Evolutionary conservation across 2,797 vertebrate species (phyloP).

Genomic region (Xenops minutus): DNA sequence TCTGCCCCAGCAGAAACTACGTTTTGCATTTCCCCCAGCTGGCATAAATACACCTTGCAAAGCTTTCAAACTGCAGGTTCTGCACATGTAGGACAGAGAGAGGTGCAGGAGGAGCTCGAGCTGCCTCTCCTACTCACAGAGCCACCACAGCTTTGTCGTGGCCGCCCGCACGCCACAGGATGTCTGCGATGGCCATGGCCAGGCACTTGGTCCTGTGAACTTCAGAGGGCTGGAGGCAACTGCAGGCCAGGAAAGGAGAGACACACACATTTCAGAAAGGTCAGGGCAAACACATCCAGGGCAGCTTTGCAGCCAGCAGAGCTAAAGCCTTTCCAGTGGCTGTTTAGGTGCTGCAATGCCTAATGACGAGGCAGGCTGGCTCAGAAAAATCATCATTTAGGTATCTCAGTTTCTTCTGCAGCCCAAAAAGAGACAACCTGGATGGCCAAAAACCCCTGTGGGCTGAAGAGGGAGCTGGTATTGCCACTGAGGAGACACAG

Average conservation of each 20-base stretch:
- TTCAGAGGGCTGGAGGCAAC: constrained; percentile 81
- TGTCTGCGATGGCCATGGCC: constrained; percentile 79
- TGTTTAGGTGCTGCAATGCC: neutral
- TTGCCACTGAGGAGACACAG: too few species aligned
- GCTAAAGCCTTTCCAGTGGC: neutral
- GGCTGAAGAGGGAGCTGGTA: neutral
- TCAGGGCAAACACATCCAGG: neutral
- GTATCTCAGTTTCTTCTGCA: neutral
- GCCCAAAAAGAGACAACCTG: neutral
- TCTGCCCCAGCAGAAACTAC: neutral
- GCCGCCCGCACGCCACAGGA: constrained; percentile 89
- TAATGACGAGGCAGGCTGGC: neutral
- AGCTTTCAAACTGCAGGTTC: neutral
- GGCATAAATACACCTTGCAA: neutral
- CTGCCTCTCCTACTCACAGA: constrained; percentile 78
- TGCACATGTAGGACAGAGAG: accelerated
- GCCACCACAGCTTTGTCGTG: constrained; percentile 80
- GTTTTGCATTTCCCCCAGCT: neutral
- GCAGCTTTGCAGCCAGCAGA: neutral
- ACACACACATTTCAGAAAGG: neutral
- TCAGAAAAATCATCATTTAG: neutral
- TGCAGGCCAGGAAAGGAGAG: neutral
- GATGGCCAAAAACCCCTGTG: neutral
- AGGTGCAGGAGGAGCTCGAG: neutral
- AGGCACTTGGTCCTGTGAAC: constrained; percentile 81